Conservation (phyloP, 2,888 invertebrate genomes). For the Dusona sp. region DNA sequence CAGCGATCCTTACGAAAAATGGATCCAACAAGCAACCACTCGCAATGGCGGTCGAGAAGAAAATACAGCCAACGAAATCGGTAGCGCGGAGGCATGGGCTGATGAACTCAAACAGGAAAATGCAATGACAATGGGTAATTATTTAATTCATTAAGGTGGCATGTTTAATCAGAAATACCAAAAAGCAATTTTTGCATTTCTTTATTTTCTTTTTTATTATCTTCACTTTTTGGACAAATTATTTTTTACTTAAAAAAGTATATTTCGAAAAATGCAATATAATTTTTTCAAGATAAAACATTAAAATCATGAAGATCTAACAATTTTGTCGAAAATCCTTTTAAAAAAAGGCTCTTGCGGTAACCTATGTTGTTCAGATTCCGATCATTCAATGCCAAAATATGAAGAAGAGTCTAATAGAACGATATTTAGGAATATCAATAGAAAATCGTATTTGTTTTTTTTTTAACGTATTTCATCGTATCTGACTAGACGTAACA, state of each 20-base stretch:
- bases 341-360: background rate
- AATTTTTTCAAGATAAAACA: background rate
- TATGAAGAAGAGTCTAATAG: background rate
- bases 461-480: no score
- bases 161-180: background rate
- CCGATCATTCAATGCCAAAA: background rate
- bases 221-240: no score
- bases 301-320: background rate
- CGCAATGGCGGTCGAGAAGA: constrained; percentile 76
- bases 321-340: background rate
- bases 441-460: no score
- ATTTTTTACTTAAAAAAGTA: no score
- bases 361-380: background rate
- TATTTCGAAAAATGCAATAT: background rate
- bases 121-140: constrained; percentile 74
- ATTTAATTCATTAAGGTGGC: background rate
- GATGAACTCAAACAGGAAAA: constrained; percentile 80
- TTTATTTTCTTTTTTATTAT: background rate
- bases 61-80: constrained; percentile 75
- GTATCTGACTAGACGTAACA: no score
- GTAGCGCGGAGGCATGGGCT: constrained; percentile 80
- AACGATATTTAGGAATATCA: no score
- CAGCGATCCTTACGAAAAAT: constrained; percentile 83
- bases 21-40: constrained; percentile 85
- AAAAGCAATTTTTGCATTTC: background rate